Base-by-base conservation (phyloP, 1,140 invertebrate species). In the Dreissena rostriformis region DNA sequence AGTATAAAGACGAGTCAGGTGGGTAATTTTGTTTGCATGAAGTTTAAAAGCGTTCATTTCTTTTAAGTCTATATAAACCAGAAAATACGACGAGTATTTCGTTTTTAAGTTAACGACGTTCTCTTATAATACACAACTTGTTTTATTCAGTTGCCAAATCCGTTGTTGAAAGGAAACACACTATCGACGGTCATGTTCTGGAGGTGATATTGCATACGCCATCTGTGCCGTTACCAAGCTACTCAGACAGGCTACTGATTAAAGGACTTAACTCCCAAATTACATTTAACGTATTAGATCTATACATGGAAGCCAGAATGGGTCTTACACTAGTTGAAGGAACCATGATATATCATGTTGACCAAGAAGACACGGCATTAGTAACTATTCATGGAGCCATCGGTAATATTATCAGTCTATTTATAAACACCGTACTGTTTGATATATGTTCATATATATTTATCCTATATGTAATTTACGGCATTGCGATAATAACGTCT, bases 91-190 rank as follows among this genome's bases (percentile, higher is more conserved):
- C 26, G 19, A 4, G 5, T 17, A 5, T 2, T 63, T n/a, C 2
- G 5, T 17, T 63, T 2, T 63, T n/a, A 63, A 2, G 61, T n/a
- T 63, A 4, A n/a, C 61, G 11, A n/a, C 24, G 7, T 11, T 63
- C 24, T 63, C 19, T 7, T 75, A n/a, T 53, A 71, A 63, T 65
- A 78, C 15, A 55, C 14, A 53, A 53, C 6, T 49, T 55, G 78
- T 12, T 70, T 85, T 29, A 80, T 75, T 39, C 72, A 74, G 72
- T 26, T 57, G 72, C 72, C 19, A 57, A 26, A 11, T 15, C n/a
- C 14, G 72, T 74, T 26, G 72, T n/a, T 57, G 53, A 61, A 17
- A 53, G 53, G 29, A 15, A 17, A 10, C 72, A 74, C 28, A 4
- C n/a, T 14, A 6, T 74, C 17, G n/a, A 74, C 11, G 53, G 49